Evolutionary conservation across 2,797 vertebrate genomes (phyloP), one percentile per base, ranked within the genome.

Genomic region (Molossus alvarezi): DNA sequence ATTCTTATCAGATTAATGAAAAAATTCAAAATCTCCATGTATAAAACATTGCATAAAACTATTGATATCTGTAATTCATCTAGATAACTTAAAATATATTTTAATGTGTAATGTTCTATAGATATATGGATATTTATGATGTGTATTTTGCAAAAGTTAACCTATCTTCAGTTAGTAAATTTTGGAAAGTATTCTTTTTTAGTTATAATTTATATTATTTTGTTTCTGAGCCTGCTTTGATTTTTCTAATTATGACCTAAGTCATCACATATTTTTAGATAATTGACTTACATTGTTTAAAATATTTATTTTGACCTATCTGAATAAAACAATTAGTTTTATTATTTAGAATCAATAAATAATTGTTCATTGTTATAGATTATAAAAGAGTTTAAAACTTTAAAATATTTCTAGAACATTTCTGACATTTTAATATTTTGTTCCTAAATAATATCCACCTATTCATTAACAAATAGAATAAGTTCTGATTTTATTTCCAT

Each of bases 271-370:
- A 69, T 81, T 20, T 83, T 91, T 75, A 91, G 17, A 21, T 23
- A 95, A 88, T 14, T 10, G 6, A 81, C n/a, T 89, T 53, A 8
- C 13, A 37, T 72, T 14, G 64, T 75, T 84, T 58, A 96, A 72
- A 89, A 57, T 79, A 57, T 88, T 91, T 86, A 91, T 20, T 91
- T 77, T 91, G 51, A 60, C 21, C 6, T 88, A 88, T 64, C 33
- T 89, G 25, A 84, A 75, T 65, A 17, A 80, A 77, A 37, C 11
- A 84, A 17, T 57, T 3, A 6, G 13, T 85, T 94, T 93, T 79
- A 53, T 72, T 51, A 62, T 79, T 76, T 75, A 82, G 21, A 94
- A 75, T 73, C 29, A 79, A 33, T 71, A 85, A 95, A 41, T 55
- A 88, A 76, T 7, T 51, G 2, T 17, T 45, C 45, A 45, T 25